Evolutionary conservation across 2,888 invertebrate genomes (phyloP), one percentile per base, ranked within the genome.

Genomic region (Helleia helle): DNA sequence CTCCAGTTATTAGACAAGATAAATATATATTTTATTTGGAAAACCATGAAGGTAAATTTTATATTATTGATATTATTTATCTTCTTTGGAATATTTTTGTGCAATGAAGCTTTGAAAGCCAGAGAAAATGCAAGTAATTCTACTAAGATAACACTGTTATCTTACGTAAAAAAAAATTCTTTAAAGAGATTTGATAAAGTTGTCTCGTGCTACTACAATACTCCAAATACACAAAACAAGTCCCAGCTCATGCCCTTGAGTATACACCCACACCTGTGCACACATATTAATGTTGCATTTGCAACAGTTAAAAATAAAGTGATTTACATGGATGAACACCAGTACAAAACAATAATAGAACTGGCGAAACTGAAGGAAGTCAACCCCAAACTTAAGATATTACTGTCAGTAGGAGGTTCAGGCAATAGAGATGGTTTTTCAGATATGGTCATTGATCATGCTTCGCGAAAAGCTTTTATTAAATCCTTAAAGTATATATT

Each of bases 241-340:
- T 3, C 41, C n/a, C 61, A 70, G 48, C 71, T 91, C 40, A 62
- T 71, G 56, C 88, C 91, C 4, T 60, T 71, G 24, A 72, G 86
- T 53, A 86, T 95, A 18, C 89, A 93, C 60, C 88, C 93, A 14
- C 69, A 87, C 54, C 77, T 95, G 42, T 96, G 95, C 65, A 93
- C 94, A 1, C 95, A 95, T 71, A 88, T 95, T 45, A 93, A 93
- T 65, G 75, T 94, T 42, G 95, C 91, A 29, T 92, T 93, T 77
- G 91, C 91, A 13, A 65, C 68, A 43, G 81, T 95, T 27, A 61
- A 65, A 3, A 88, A 93, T 56, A 88, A 87, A 49, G 74, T 86
- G 5, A 71, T 95, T 18, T 52, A 71, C 39, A 71, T 93, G 15
- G 81, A 84, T 7, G 61, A 79, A 3, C 49, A 64, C 0, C 72